These are phyloP conservation scores for Drosophila leonis DNA, from an alignment of 2,888 invertebrate species.

Conservation along the genomic window DNA sequence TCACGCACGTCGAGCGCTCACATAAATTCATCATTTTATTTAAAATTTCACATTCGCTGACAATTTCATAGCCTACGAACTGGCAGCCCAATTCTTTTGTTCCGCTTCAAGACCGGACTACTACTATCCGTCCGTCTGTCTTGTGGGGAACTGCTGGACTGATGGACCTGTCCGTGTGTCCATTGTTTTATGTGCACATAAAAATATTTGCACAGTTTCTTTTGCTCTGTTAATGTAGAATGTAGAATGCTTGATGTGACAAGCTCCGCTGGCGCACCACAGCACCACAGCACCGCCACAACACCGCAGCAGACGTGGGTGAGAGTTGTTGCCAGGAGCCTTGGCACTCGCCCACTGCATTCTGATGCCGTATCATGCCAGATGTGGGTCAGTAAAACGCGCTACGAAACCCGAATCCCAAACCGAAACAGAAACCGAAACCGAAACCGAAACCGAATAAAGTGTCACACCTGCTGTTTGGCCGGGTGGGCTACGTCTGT, in stretches of 20 bases:
- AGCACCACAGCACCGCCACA: neutral
- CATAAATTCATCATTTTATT: conserved; percentile 80
- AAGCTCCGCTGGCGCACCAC: conserved; percentile 1
- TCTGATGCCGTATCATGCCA: conserved; percentile 61
- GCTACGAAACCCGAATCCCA: conserved; percentile 47
- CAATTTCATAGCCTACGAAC: conserved; percentile 73
- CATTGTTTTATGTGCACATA: conserved; percentile 63
- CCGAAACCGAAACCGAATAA: conserved; percentile 53
- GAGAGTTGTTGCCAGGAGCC: conserved; percentile 72
- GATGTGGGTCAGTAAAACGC: conserved; percentile 75
- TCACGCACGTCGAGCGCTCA: conserved; percentile 44
- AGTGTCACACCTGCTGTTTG: conserved; percentile 68
- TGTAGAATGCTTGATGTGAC: conserved; percentile 48
- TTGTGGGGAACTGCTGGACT: conserved; percentile 6
- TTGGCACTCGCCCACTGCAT: conserved; percentile 58
- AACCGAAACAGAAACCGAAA: conserved; percentile 40
- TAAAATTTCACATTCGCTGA: conserved; percentile 77
- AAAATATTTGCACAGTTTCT: conserved; percentile 75
- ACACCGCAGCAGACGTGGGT: conserved; percentile 45
- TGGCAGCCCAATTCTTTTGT: conserved; percentile 55
- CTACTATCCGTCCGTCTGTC: conserved; percentile 6
- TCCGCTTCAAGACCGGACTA: conserved; percentile 34
- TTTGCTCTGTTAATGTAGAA: conserved; percentile 58
- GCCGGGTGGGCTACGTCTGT: conserved; percentile 21
- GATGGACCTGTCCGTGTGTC: conserved; percentile 28